These are phyloP conservation scores for Zhuqinia jingwanae DNA, from an alignment of 2,888 invertebrate genomes.

Conservation along the genomic window DNA sequence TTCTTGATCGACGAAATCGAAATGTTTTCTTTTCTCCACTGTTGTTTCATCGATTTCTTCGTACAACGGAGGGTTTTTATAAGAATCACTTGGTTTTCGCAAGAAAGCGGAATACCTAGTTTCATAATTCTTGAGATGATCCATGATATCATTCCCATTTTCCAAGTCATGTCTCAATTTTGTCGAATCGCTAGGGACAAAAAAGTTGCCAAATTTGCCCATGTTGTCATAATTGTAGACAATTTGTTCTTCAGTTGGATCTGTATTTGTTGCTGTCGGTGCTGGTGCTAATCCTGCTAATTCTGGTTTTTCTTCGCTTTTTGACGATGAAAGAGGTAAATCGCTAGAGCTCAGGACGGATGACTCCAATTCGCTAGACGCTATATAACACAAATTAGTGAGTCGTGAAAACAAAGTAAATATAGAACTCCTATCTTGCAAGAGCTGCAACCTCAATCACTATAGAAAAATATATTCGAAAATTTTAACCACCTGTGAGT, in stretches of 20 bases:
- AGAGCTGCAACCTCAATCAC: no score
- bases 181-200: not conserved
- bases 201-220: slow-evolving; percentile 23
- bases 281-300: no score
- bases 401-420: no score
- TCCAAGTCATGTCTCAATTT: slow-evolving; percentile 19
- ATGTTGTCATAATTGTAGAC: slow-evolving; percentile 8
- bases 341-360: not conserved
- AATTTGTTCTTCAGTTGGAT: not conserved
- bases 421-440: no score
- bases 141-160: not conserved
- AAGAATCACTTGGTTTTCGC: not conserved
- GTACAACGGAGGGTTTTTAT: not conserved
- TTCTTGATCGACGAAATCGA: slow-evolving; percentile 11
- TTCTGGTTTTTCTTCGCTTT: not conserved
- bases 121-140: not conserved
- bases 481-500: no score
- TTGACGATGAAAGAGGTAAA: not conserved
- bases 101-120: not conserved
- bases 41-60: slow-evolving; percentile 33
- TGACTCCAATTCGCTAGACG: not conserved
- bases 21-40: not conserved
- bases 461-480: no score
- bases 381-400: no score
- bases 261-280: not conserved